Percentiles rank a stretch among this genome's conserved stretches.
Conservation (phyloP, 2,113 vertebrate species). For the Circaetus gallicus region DNA sequence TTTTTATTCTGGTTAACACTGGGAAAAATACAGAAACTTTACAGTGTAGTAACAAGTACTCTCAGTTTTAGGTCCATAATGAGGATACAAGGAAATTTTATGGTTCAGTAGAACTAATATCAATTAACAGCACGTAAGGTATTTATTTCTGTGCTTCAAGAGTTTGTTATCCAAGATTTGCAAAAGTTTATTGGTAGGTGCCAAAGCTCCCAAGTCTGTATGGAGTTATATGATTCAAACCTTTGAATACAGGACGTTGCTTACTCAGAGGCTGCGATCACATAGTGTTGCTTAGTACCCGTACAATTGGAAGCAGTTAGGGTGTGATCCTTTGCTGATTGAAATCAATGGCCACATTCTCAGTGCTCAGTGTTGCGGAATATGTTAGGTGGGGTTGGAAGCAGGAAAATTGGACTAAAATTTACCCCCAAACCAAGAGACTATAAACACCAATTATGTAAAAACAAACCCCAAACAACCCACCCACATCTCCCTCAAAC, state of each 20-base stretch:
- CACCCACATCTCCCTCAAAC: not conserved
- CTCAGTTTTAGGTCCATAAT: not conserved
- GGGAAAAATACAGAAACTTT: not conserved
- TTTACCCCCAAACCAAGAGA: not conserved
- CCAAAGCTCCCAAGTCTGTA: not conserved
- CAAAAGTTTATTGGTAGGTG: not conserved
- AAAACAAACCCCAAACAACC: not conserved
- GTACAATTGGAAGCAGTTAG: conserved; percentile 44
- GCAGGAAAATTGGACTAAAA: not conserved
- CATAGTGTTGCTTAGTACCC: conserved; percentile 38
- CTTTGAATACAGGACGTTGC: not conserved
- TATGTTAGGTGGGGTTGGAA: not conserved
- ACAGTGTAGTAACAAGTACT: not conserved
- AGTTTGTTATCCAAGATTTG: not conserved
- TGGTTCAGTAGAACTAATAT: not conserved
- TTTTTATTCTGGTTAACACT: not conserved
- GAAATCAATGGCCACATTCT: conserved; percentile 61
- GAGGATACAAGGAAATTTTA: not conserved
- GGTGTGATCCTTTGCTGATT: conserved; percentile 42
- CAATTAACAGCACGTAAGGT: not conserved
- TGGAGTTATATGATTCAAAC: not conserved
- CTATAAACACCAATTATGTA: not conserved
- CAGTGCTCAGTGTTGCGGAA: not conserved
- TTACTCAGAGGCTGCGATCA: not conserved
- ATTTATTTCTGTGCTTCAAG: not conserved